Conservation (phyloP, 2,797 vertebrate genomes). For the Atherinosoma microstoma region DNA sequence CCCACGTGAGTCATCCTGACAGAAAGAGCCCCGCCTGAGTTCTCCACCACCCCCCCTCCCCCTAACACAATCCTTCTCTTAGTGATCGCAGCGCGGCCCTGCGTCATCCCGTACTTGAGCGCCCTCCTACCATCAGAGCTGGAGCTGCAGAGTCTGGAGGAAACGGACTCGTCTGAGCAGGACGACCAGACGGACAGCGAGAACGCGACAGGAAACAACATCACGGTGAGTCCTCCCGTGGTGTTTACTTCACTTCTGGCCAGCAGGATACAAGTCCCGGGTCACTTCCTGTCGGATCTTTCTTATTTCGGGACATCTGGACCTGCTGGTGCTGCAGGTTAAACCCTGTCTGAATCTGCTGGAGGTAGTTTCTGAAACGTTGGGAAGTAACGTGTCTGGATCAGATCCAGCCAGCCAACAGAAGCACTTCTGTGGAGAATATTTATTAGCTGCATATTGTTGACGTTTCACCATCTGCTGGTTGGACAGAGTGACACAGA, state of each 20-base stretch:
- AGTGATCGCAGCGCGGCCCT: constrained; percentile 95
- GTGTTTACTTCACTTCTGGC: too few species aligned
- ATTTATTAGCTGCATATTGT: too few species aligned
- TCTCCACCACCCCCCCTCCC: fast-evolving
- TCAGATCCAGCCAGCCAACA: too few species aligned
- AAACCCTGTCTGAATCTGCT: too few species aligned
- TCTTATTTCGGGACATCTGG: not conserved
- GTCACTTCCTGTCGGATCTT: too few species aligned
- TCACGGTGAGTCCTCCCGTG: constrained; percentile 70
- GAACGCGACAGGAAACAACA: constrained; percentile 87
- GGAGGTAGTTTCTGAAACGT: too few species aligned
- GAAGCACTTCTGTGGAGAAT: too few species aligned
- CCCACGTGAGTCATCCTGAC: constrained; percentile 83
- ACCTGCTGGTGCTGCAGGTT: too few species aligned
- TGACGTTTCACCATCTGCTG: too few species aligned
- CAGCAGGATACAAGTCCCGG: too few species aligned
- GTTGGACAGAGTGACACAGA: too few species aligned
- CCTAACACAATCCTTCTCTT: not conserved
- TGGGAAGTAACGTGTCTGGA: too few species aligned
- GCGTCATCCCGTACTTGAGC: constrained; percentile 92
- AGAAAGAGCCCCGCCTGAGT: not conserved
- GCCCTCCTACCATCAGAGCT: constrained; percentile 96
- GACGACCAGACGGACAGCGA: constrained; percentile 97
- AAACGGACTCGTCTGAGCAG: constrained; percentile 97
- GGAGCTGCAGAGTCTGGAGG: constrained; percentile 95